Base-by-base conservation (phyloP, 2,797 vertebrate species). In the Ataeniobius toweri region DNA sequence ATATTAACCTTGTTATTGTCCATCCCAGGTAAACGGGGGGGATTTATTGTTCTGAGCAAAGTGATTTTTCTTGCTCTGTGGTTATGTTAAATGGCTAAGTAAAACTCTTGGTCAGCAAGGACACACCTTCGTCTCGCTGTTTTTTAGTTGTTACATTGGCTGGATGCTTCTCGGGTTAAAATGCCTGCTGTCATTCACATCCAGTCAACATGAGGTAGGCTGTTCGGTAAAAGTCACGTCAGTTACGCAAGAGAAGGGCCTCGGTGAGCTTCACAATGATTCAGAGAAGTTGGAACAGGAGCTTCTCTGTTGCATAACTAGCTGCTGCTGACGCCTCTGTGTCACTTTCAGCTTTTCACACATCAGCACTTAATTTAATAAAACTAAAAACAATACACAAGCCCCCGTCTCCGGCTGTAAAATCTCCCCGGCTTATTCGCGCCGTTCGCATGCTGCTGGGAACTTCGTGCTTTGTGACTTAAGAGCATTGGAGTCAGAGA, bases 251-350 rank as follows among this genome's bases (percentile, higher is more conserved):
- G 86, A 83, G 71, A 85, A 85, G 80, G 89, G 79, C 85, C 75
- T 82, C 63, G 79, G 79, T 85, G 86, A 91, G 91, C 83, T 86
- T 80, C 83, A 88, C 77, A 67, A 80, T 93, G 92, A 93, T 84
- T 92, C 90, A 93, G 84, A 86, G 73, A 28, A 22, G 80, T 80
- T 79, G 65, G 81, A 88, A 76, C n/a, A 71, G 81, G 79, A 50
- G 74, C 74, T 83, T 88, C 72, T 85, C 79, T 83, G 72, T 92
- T 93, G 78, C 87, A 79, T 91, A 93, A 93, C 86, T 78, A 69
- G 24, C 41, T 46, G 78, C 74, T 85, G 78, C 74, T 85, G 86
- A 88, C 86, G 88, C 86, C 88, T 88, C 78, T 70, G 39, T 84
- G 83, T 91, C 85, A 73, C 81, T 81, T 86, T 22, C 79, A 69